A percentile compares a stretch with the other conserved stretches of the same genome.
These are phyloP conservation scores for Echinometra lucunter DNA, from an alignment of 53 echinoderm and acorn worm genomes.

Conservation along the genomic window DNA sequence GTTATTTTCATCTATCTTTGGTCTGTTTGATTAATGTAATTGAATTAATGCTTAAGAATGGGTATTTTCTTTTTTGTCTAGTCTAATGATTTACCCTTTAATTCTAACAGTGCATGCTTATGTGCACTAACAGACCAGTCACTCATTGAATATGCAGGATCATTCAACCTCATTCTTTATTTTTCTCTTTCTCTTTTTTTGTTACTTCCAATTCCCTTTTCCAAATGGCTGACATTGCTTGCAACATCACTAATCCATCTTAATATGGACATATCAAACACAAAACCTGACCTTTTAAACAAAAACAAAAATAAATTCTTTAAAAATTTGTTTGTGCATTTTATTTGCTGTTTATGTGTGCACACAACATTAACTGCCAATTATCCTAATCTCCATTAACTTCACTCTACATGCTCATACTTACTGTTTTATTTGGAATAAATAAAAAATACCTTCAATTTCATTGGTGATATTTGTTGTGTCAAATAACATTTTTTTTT, in stretches of 20 bases:
- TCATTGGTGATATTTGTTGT: neutral
- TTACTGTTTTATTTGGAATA: neutral
- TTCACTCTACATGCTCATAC: neutral
- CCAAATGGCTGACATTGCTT: neutral
- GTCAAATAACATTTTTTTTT: neutral
- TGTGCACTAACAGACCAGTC: neutral
- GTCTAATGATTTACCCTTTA: neutral
- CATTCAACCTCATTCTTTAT: neutral
- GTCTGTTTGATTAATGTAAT: neutral
- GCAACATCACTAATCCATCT: neutral
- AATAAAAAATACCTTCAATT: neutral
- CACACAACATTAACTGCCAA: neutral
- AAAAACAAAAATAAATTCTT: neutral
- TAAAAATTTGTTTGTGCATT: neutral
- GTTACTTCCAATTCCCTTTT: neutral
- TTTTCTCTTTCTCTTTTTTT: neutral
- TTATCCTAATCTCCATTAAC: neutral
- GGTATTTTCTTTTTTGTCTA: neutral
- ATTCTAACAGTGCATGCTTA: neutral
- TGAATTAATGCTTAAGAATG: neutral
- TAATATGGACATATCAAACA: neutral
- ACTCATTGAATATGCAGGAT: neutral
- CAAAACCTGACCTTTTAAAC: neutral
- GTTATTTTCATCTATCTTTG: neutral
- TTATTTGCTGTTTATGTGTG: neutral